Evolutionary conservation across 2,888 invertebrate genomes (phyloP).

Genomic region (Embidobia sp.): DNA sequence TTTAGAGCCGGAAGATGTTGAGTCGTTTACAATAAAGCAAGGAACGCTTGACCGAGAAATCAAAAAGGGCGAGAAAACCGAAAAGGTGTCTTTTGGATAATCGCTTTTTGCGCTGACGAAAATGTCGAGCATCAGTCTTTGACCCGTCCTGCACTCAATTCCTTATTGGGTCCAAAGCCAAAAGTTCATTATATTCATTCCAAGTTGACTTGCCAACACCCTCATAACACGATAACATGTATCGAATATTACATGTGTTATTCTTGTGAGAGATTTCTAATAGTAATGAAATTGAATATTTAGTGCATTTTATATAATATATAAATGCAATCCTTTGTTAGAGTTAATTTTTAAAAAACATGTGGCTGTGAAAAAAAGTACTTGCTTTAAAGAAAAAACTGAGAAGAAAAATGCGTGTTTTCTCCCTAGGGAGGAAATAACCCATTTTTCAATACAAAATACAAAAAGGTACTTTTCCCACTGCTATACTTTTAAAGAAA

Average conservation of each 20-base stretch:
- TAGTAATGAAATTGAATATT: neutral
- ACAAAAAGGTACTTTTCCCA: too few species aligned
- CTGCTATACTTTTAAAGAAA: too few species aligned
- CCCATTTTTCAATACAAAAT: too few species aligned
- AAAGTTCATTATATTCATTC: slow-evolving; percentile 51
- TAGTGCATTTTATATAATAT: too few species aligned
- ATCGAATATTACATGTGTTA: slow-evolving; percentile 9
- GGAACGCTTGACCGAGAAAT: slow-evolving; percentile 69
- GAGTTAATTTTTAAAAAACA: too few species aligned
- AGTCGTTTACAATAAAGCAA: slow-evolving; percentile 64
- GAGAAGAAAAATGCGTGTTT: too few species aligned
- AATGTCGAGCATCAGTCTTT: slow-evolving; percentile 50
- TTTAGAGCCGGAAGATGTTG: slow-evolving; percentile 64
- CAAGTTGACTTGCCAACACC: slow-evolving; percentile 42
- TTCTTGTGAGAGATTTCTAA: neutral
- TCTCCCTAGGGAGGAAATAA: too few species aligned
- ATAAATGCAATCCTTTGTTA: too few species aligned
- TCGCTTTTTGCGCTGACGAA: slow-evolving; percentile 60
- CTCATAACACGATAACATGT: slow-evolving; percentile 37
- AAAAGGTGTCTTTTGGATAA: slow-evolving; percentile 74
- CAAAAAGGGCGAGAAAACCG: slow-evolving; percentile 73
- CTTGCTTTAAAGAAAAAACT: too few species aligned
- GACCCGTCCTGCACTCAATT: slow-evolving; percentile 31
- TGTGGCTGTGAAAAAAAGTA: too few species aligned
- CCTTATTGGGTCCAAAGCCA: slow-evolving; percentile 49